A percentile compares a stretch with the other conserved stretches of the same genome.
These are phyloP conservation scores for Fundulus diaphanus DNA, from an alignment of 2,797 vertebrate species.

Conservation along the genomic window DNA sequence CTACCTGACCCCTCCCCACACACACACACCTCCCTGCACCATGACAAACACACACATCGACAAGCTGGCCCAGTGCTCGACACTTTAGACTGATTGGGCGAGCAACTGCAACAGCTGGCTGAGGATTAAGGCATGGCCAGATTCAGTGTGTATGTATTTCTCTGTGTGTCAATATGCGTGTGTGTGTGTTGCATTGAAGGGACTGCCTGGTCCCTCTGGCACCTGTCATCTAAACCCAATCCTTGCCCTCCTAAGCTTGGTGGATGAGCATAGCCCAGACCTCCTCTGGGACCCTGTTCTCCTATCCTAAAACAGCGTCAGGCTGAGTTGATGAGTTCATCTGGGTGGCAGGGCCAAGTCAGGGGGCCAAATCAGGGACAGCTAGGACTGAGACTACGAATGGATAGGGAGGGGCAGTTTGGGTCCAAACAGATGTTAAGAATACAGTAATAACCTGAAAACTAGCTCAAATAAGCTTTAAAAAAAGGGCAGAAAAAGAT, in stretches of 20 bases:
- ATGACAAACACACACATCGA: conserved; percentile 32
- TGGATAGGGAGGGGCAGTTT: neutral
- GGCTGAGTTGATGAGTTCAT: conserved; percentile 56
- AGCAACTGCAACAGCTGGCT: conserved; percentile 86
- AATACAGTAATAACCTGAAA: conserved; percentile 17
- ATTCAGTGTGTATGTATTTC: conserved; percentile 62
- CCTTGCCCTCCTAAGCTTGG: conserved; percentile 72
- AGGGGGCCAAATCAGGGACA: conserved; percentile 48
- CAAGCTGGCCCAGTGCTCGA: conserved; percentile 55
- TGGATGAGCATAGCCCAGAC: conserved; percentile 64
- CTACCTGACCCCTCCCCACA: conserved; percentile 64
- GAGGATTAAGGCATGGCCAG: conserved; percentile 81
- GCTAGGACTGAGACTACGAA: conserved; percentile 9
- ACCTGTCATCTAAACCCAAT: conserved; percentile 82
- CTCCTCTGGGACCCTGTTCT: conserved; percentile 68
- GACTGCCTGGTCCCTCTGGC: conserved; percentile 75
- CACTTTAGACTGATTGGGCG: conserved; percentile 75
- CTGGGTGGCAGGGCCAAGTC: conserved; percentile 30
- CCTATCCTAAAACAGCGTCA: conserved; percentile 38
- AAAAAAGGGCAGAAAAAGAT: conserved; percentile 28
- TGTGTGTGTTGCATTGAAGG: conserved; percentile 50
- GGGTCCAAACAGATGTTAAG: conserved; percentile 40
- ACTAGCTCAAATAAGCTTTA: conserved; percentile 19
- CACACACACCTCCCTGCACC: conserved; percentile 13
- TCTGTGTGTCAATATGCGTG: conserved; percentile 42